These are phyloP conservation scores for Cryptotermes secundus DNA, from an alignment of 1,140 invertebrate genomes.

Conservation along the genomic window DNA sequence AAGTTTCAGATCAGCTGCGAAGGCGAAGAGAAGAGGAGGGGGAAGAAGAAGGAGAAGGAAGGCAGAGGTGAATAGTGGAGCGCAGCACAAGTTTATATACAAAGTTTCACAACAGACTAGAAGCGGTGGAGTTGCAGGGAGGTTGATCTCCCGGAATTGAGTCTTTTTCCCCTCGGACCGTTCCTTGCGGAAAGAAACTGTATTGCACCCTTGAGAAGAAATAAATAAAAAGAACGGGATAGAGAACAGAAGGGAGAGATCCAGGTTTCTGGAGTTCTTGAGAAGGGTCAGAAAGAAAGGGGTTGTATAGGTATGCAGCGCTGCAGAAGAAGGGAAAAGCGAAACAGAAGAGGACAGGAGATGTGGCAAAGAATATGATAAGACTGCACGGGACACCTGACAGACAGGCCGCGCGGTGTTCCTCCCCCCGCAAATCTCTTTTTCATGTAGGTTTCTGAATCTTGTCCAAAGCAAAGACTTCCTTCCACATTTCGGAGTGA, in stretches of 20 bases:
- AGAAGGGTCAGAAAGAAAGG: background rate
- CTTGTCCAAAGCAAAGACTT: background rate
- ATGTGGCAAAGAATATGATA: background rate
- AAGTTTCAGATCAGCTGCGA: background rate
- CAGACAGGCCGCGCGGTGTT: background rate
- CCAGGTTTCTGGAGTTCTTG: background rate
- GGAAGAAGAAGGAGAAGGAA: background rate
- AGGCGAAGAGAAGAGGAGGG: constrained; percentile 1
- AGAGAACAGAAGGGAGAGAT: background rate
- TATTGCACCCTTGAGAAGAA: background rate
- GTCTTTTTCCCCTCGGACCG: background rate
- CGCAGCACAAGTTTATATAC: constrained; percentile 2
- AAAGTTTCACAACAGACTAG: background rate
- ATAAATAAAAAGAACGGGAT: background rate
- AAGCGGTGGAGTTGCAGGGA: background rate
- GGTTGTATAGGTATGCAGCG: background rate
- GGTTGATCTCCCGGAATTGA: background rate
- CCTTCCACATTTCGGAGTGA: background rate
- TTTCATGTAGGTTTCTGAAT: background rate
- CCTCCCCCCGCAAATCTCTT: background rate
- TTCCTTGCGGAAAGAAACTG: background rate
- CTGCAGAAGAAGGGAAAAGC: background rate
- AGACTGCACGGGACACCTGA: background rate
- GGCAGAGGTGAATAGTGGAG: background rate
- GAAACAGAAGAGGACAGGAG: background rate